Evolutionary conservation across 2,797 vertebrate species (phyloP).

Genomic region (Periparus ater): DNA sequence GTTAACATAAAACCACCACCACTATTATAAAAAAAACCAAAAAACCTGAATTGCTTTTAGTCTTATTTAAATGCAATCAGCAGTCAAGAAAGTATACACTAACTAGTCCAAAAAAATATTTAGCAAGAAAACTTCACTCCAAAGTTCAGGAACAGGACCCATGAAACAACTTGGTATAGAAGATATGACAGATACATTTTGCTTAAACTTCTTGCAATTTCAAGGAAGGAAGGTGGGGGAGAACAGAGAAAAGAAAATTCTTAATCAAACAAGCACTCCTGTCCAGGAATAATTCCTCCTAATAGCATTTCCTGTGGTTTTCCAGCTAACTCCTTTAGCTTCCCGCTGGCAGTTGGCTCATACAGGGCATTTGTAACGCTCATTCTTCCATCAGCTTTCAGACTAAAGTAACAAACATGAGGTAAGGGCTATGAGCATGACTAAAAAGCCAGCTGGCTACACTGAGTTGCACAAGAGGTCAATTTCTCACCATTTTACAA

Average conservation of each 20-base stretch:
- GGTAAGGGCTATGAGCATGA: background rate
- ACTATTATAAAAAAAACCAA: background rate
- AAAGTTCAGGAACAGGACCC: background rate
- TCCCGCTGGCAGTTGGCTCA: conserved; percentile 63
- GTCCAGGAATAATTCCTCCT: conserved; percentile 73
- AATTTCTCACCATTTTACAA: conserved; percentile 56
- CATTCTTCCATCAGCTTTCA: conserved; percentile 19
- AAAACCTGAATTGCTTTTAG: background rate
- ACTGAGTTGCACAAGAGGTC: background rate
- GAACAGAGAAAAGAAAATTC: background rate
- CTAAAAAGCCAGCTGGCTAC: background rate
- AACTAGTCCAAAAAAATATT: conserved; percentile 13
- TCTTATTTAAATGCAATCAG: background rate
- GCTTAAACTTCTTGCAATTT: background rate
- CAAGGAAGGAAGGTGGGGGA: background rate
- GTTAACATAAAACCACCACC: background rate
- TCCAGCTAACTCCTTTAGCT: conserved; percentile 73
- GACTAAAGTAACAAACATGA: conserved; percentile 29
- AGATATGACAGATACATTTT: background rate
- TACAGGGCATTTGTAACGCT: conserved; percentile 63
- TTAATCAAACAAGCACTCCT: conserved; percentile 60
- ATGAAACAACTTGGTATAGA: background rate
- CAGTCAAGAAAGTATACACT: background rate
- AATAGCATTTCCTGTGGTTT: conserved; percentile 75
- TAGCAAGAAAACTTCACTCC: conserved; percentile 20